Evolutionary conservation across 2,113 vertebrate species (phyloP).

Genomic region (rabbit (Oryctolagus cuniculus)): DNA sequence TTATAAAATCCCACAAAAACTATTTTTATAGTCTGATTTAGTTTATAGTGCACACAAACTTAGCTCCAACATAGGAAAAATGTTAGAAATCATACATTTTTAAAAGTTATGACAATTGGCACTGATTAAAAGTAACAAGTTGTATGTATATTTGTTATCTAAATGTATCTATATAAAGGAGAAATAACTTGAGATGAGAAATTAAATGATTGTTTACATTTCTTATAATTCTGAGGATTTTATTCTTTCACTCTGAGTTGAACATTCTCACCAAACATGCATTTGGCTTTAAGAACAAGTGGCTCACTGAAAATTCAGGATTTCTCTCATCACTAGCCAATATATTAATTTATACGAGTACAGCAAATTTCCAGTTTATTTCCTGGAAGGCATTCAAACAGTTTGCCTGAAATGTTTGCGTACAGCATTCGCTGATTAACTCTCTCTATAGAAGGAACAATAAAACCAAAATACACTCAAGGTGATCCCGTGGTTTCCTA

Average conservation of each 20-base stretch:
- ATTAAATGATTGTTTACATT: conserved; percentile 72
- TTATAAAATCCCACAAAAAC: conserved; percentile 68
- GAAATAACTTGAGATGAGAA: conserved; percentile 77
- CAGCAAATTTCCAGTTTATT: conserved; percentile 33
- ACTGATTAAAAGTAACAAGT: conserved; percentile 75
- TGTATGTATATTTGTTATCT: conserved; percentile 74
- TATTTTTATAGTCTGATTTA: conserved; percentile 69
- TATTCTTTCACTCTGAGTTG: conserved; percentile 68
- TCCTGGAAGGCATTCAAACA: not conserved
- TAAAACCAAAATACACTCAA: not conserved
- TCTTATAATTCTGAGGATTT: conserved; percentile 78
- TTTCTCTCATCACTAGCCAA: not conserved
- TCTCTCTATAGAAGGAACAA: not conserved
- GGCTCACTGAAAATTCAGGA: not conserved
- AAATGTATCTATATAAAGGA: conserved; percentile 72
- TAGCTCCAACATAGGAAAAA: conserved; percentile 58
- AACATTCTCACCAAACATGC: conserved; percentile 64
- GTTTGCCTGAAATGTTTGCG: not conserved
- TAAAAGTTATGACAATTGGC: conserved; percentile 69
- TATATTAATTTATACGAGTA: not conserved
- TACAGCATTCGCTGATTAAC: not conserved
- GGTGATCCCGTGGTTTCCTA: not conserved
- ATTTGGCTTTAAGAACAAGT: conserved; percentile 37
- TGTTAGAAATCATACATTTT: conserved; percentile 70
- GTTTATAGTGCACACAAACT: conserved; percentile 72